Base-by-base conservation (phyloP, 2,113 vertebrate genomes). In the Hippocampus abdominalis region DNA sequence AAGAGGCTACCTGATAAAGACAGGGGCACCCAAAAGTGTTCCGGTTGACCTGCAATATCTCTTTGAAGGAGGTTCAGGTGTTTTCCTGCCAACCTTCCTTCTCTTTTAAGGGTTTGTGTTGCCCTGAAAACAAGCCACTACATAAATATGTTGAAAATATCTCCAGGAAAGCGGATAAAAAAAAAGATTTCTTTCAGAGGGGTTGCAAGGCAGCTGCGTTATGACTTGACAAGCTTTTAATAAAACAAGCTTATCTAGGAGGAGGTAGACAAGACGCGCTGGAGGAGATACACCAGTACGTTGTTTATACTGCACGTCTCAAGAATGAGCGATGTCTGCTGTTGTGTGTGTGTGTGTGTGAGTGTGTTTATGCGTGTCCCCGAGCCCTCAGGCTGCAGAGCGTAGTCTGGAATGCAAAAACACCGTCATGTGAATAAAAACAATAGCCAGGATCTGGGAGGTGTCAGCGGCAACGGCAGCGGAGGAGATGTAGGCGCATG, bases 361-460 rank as follows among this genome's bases (percentile, higher is more conserved):
- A 5, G 67, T 64, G 66, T 60, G 51, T 63, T 46, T 32, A 18
- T 61, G 36, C 79, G 62, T 73, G 51, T 46, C 68, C 44, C 64
- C 44, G 48, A 71, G 68, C 70, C 68, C 68, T 40, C 48, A 63
- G 64, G 66, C 64, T 60, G 29, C 63, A 70, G 44, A 73, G n/a
- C 61, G 21, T 60, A 61, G 79, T 74, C 71, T 78, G 81, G 73
- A 87, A 83, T 85, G 78, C 51, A 69, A 80, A 85, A 89, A 81
- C 74, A 88, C 74, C 66, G 78, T 72, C 63, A 27, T 8, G 8
- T 44, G 56, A 84, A 65, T 72, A 74, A 85, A 81, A 81, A 69
- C 80, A 86, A 77, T 66, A 71, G 21, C 13, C 16, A 10, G 70
- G 39, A 77, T 20, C 9, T n/a, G n/a, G 32, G 64, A 80, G 76